phyloP scores from a whole-genome alignment of 2,888 invertebrate genomes.

The Eupithecia centaureata region DNA sequence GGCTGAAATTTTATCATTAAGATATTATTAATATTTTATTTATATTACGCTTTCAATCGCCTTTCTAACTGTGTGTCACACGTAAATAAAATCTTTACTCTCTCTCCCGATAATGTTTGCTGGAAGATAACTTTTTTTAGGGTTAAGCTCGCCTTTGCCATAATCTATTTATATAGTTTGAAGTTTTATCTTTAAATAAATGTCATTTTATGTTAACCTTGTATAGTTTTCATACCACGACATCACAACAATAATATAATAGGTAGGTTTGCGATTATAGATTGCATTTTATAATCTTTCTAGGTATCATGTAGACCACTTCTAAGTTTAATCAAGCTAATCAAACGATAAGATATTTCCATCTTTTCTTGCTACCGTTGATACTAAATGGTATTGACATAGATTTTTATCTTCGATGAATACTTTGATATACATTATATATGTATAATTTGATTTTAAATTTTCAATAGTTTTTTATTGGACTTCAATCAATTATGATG shows the following conservation, averaged over 20 bases:
- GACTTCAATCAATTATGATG: background rate
- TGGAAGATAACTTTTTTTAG: no score
- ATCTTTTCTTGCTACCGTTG: conserved; percentile 36
- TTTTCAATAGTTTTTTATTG: background rate
- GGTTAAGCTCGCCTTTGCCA: no score
- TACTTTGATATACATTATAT: background rate
- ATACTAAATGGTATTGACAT: conserved; percentile 30
- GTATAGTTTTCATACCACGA: background rate
- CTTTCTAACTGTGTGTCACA: no score
- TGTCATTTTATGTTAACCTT: background rate
- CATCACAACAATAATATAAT: background rate
- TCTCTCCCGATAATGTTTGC: no score
- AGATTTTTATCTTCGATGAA: conserved; percentile 30
- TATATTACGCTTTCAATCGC: no score
- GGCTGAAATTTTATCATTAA: no score
- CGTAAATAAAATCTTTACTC: no score
- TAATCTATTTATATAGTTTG: no score
- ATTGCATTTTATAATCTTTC: conserved; percentile 42
- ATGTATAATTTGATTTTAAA: background rate
- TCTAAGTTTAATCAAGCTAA: conserved; percentile 33
- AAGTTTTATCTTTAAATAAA: no score
- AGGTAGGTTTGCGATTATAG: conserved; percentile 33
- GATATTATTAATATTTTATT: no score
- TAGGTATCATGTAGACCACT: conserved; percentile 41
- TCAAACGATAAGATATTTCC: conserved; percentile 37